Evolutionary conservation across 2,797 vertebrate species (phyloP), one percentile per base, ranked within the genome.

Genomic region (Danio albolineatus): DNA sequence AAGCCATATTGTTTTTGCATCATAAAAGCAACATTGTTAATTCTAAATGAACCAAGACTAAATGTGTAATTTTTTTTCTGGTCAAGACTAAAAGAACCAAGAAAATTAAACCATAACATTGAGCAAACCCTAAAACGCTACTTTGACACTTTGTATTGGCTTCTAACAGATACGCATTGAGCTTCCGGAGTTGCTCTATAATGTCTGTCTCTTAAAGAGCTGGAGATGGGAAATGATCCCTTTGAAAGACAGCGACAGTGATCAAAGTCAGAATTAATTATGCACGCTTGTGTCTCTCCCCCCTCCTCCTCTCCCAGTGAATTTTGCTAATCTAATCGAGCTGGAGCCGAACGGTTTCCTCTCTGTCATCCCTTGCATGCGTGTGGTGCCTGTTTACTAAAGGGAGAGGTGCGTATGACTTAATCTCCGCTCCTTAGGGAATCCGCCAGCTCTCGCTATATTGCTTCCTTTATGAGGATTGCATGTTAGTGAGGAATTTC

Each of bases 211-310:
- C 79, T 77, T 82, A 79, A 85, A 83, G 76, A 86, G 73, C 79
- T 61, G 53, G 59, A 79, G 80, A 83, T 83, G 75, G 85, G 82
- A 87, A 85, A 85, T 83, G 74, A 87, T 87, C 76, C 80, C 78
- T 83, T 62, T 76, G 82, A 85, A 85, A 86, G 78, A 73, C 78
- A 76, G 83, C 69, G 83, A 85, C 84, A 83, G 73, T 82, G 83
- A 87, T 87, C 84, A 85, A 83, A 82, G 86, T 87, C 87, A 82
- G 82, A 82, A 88, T 88, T 88, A 88, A 88, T 87, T 87, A 88
- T 86, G 80, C 84, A 82, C 79, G 79, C 71, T 76, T 79, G 73
- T 79, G 77, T 82, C 79, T 82, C 78, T 75, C 80, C 83, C 79
- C 71, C 71, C 54, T 51, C 73, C 83, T 76, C 36, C 56, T 78